phyloP scores from a whole-genome alignment of 2,888 invertebrate species.

The Polydrusus tereticollis region DNA sequence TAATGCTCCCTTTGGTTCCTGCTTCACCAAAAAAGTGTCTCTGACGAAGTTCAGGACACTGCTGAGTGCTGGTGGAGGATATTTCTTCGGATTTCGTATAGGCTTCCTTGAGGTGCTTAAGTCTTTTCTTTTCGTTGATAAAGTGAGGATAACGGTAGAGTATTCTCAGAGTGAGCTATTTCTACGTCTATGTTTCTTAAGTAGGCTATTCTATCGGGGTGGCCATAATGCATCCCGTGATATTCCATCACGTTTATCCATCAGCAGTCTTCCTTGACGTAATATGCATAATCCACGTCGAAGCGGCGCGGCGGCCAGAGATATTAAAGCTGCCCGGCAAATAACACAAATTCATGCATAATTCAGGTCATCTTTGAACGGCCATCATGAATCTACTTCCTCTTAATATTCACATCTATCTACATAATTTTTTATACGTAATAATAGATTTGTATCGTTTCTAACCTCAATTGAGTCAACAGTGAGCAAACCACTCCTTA shows the following conservation, averaged over 20 bases:
- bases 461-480: neutral
- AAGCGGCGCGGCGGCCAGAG: slow-evolving; percentile 41
- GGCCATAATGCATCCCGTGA: slow-evolving; percentile 35
- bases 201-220: slow-evolving; percentile 40
- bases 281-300: slow-evolving; percentile 49
- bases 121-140: too few relatives aligned
- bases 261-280: slow-evolving; percentile 43
- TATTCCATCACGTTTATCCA: slow-evolving; percentile 47
- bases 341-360: slow-evolving; percentile 51
- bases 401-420: slow-evolving; percentile 36
- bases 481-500: too few relatives aligned
- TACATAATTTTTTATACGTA: neutral
- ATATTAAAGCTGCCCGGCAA: slow-evolving; percentile 41
- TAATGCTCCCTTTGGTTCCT: too few relatives aligned
- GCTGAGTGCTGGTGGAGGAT: too few relatives aligned
- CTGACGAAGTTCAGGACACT: too few relatives aligned
- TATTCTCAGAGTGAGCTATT: neutral
- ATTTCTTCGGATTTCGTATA: too few relatives aligned
- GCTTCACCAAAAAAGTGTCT: too few relatives aligned
- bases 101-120: too few relatives aligned
- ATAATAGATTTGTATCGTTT: neutral
- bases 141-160: too few relatives aligned
- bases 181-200: slow-evolving; percentile 49
- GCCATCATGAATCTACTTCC: slow-evolving; percentile 30
- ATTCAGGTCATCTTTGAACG: slow-evolving; percentile 45